Base-by-base conservation (phyloP, 2,797 vertebrate species). In the Enteromius paludinosus region DNA sequence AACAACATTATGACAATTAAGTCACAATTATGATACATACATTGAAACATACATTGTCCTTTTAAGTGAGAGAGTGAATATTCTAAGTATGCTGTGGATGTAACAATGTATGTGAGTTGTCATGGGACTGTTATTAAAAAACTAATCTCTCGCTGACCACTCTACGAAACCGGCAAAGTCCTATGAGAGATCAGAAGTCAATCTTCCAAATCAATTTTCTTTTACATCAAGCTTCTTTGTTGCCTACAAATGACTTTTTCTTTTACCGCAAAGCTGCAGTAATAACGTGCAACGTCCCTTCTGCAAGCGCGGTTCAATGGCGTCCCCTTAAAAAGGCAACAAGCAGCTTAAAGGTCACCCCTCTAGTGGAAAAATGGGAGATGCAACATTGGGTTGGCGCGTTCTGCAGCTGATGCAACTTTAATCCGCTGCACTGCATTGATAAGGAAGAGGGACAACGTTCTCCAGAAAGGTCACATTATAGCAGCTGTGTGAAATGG, bases 181-280 rank as follows among this genome's bases (percentile, higher is more conserved):
- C 52, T 71, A 52, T 12, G 4, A 59, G 64, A 72, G 70, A 78
- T 83, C 17, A 35, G 81, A 87, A 88, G 59, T 38, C 81, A 84
- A 86, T 86, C 82, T 83, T 49, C 82, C 38, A 83, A 85, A 88
- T 85, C 83, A 77, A 86, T 83, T 82, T 83, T 84, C 79, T 75
- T 74, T 86, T 43, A 83, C 85, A 88, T 73, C 65, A 62, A 66
- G 86, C 71, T 82, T 66, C 83, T 85, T 88, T 91, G 86, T 89
- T 82, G 86, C 17, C 75, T 49, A 43, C 81, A 84, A 91, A 87
- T 82, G 33, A 85, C 85, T 80, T 59, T 75, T 71, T 79, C 38
- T 83, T 78, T 45, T 59, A 76, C 33, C 56, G 20, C 30, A 59
- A 83, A 81, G 81, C 71, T 25, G 20, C 54, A 69, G 83, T 68